Conservation (phyloP, 2,888 invertebrate species). For the Leptarthrus brevirostris region DNA sequence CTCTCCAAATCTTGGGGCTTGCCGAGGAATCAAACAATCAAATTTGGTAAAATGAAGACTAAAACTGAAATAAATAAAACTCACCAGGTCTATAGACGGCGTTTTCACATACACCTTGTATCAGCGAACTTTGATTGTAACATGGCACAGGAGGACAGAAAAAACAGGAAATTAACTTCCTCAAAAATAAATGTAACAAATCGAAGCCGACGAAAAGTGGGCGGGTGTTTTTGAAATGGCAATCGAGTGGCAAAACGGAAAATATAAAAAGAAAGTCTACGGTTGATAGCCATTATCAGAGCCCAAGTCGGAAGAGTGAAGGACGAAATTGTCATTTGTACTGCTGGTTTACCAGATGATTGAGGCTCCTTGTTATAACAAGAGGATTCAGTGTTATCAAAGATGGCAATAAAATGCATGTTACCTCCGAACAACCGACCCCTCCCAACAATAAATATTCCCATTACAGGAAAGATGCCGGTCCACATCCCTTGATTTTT, state of each 20-base stretch:
- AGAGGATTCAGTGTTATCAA: slow-evolving; percentile 34
- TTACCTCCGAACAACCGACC: not conserved
- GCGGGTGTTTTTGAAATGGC: slow-evolving; percentile 23
- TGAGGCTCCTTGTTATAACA: not conserved
- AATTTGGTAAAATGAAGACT: not conserved
- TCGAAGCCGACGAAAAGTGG: slow-evolving; percentile 23
- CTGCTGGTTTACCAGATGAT: slow-evolving; percentile 29
- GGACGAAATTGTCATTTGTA: slow-evolving; percentile 28
- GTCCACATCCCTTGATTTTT: not conserved
- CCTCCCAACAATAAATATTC: slow-evolving; percentile 3
- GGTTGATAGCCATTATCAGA: slow-evolving; percentile 32
- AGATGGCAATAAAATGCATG: slow-evolving; percentile 43
- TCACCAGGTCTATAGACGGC: not conserved
- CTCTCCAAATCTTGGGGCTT: slow-evolving; percentile 2
- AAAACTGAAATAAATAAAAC: not conserved
- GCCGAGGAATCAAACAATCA: slow-evolving; percentile 2
- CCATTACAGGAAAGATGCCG: not conserved
- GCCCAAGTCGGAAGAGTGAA: slow-evolving; percentile 38
- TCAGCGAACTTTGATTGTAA: not conserved
- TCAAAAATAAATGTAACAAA: slow-evolving; percentile 42
- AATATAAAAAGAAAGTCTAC: slow-evolving; percentile 33
- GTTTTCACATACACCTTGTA: slow-evolving; percentile 10
- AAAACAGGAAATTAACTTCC: slow-evolving; percentile 44
- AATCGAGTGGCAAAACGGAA: slow-evolving; percentile 41
- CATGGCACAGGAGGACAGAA: slow-evolving; percentile 8